Conservation (phyloP, 2,888 invertebrate species). For the Exephanes ischioxanthus region DNA sequence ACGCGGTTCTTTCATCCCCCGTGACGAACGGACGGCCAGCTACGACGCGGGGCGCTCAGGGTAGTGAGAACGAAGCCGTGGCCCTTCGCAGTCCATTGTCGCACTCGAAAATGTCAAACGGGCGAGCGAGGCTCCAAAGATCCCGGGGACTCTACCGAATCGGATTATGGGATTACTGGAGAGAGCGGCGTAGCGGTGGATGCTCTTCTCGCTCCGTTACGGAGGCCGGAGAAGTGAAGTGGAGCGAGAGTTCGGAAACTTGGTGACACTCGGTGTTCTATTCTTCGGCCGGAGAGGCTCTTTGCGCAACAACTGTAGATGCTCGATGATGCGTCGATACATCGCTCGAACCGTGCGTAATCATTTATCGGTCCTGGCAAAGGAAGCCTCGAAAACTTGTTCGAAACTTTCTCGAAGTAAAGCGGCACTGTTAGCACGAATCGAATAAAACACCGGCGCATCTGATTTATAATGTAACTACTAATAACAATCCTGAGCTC, state of each 20-base stretch:
- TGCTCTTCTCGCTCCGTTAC: constrained; percentile 55
- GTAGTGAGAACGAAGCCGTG: constrained; percentile 59
- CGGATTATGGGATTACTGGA: constrained; percentile 82
- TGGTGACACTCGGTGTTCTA: constrained; percentile 33
- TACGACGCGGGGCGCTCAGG: constrained; percentile 48
- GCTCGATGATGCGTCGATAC: constrained; percentile 21
- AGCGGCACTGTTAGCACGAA: background rate
- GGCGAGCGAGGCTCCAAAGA: constrained; percentile 77
- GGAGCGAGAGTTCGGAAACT: constrained; percentile 72
- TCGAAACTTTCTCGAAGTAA: background rate
- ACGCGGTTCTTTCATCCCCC: constrained; percentile 68
- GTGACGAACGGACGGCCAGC: constrained; percentile 68
- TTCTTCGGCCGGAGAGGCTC: constrained; percentile 27
- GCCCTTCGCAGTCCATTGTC: constrained; percentile 81
- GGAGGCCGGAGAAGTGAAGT: constrained; percentile 75
- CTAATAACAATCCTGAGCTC: constrained; percentile 34
- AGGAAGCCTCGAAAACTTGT: background rate
- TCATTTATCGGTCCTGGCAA: constrained; percentile 24
- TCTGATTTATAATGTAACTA: background rate
- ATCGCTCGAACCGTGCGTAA: constrained; percentile 27
- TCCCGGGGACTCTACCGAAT: constrained; percentile 75
- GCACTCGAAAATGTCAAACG: constrained; percentile 81
- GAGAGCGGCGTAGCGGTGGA: constrained; percentile 37
- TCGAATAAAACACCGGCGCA: background rate
- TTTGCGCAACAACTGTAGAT: constrained; percentile 47